Evolutionary conservation across 2,888 invertebrate genomes (phyloP), one percentile per base, ranked within the genome.

Genomic region (Leptopilina myrica): DNA sequence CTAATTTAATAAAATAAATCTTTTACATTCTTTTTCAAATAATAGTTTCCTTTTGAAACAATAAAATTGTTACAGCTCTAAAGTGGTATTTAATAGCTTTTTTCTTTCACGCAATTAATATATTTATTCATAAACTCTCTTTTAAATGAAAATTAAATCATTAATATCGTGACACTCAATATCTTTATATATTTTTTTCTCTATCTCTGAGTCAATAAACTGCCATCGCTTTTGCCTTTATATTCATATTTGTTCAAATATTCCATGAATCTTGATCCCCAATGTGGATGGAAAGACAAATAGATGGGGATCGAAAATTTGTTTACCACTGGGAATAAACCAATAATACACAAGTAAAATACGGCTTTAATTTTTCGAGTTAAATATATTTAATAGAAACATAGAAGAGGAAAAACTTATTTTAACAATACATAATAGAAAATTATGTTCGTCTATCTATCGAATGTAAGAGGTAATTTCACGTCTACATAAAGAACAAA

Each of bases 211-310:
- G 62, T 62, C 62, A 62, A 62, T 62, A 62, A 62, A 20, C 62
- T 15, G 20, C 20, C 15, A 20, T 62, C 49, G 49, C 12, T 49
- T 62, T 62, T 8, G 9, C 3, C 9, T 62, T 20, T 20, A 62
- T 62, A 62, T 20, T 62, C 20, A 15, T 9, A 62, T 62, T 62
- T 62, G 62, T 62, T n/a, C 15, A 15, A 20, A 62, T 62, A 62
- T 20, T 62, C 62, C 20, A 62, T 62, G 62, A 62, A 62, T 62
- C 20, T 62, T 62, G 62, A 62, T 62, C 62, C 59, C 20, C 15
- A 62, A 62, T 62, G 62, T 62, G 62, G 14, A 26, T 7, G 9
- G 49, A 49, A 14, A 15, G 20, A 26, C 20, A 14, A 14, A 49
- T 46, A 14, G 20, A 14, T 20, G 26, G 20, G 26, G 49, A 20